Percentiles rank a stretch among this genome's conserved stretches.
These are phyloP conservation scores for Pyrocephalus nanus DNA, from an alignment of 2,797 vertebrate genomes.

Conservation along the genomic window DNA sequence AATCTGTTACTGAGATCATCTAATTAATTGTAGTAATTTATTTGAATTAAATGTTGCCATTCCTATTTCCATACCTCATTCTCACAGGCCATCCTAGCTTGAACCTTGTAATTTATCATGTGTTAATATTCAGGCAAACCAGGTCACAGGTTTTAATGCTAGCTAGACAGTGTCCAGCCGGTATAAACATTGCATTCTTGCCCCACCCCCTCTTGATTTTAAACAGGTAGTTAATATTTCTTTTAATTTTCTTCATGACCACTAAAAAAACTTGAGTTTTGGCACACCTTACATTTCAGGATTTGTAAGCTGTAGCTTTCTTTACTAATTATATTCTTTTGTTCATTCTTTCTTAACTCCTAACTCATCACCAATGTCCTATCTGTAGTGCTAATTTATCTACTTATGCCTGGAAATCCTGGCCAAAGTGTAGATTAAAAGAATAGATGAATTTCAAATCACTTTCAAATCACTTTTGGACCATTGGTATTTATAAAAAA, in stretches of 20 bases:
- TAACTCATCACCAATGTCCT: neutral
- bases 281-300: neutral
- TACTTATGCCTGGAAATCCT: neutral
- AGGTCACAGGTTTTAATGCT: neutral
- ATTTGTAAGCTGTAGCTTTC: neutral
- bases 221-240: neutral
- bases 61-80: neutral
- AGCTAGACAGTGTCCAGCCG: neutral
- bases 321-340: neutral
- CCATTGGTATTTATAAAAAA: neutral
- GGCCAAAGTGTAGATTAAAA: neutral
- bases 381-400: neutral
- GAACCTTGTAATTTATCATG: neutral
- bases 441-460: neutral
- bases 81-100: neutral
- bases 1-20: neutral
- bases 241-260: neutral
- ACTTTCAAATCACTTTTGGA: neutral
- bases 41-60: neutral
- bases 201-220: fast-evolving
- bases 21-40: neutral
- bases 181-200: neutral
- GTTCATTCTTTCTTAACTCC: neutral
- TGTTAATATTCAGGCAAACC: neutral
- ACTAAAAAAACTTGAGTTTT: neutral